Evolutionary conservation across 2,113 vertebrate genomes (phyloP).

Genomic region (Cariama cristata): DNA sequence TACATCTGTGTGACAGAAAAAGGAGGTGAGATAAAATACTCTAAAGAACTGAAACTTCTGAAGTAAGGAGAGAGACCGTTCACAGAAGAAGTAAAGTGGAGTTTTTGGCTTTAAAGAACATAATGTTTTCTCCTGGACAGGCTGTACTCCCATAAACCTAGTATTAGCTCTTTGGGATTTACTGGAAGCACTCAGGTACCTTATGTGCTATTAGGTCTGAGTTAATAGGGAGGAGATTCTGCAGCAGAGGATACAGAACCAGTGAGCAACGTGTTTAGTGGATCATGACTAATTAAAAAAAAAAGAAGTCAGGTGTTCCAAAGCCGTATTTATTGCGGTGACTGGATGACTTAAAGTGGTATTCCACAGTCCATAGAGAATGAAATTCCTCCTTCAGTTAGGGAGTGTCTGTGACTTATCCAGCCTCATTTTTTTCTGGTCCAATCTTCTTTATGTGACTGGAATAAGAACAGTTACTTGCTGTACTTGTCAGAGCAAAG

Average conservation of each 20-base stretch:
- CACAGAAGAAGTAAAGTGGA: conserved; percentile 5
- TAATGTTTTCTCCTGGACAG: conserved; percentile 43
- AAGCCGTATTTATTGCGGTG: conserved; percentile 19
- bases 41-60: neutral
- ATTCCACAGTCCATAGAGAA: neutral
- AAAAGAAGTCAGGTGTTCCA: neutral
- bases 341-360: conserved; percentile 22
- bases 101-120: conserved; percentile 33
- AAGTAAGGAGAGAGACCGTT: neutral
- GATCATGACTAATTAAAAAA: neutral
- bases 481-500: neutral
- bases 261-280: neutral
- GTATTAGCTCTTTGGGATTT: conserved; percentile 32
- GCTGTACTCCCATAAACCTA: conserved; percentile 9
- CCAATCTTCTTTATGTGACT: neutral
- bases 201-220: conserved; percentile 22
- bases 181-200: neutral
- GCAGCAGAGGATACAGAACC: neutral
- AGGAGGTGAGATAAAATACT: neutral
- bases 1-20: neutral
- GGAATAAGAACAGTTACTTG: neutral
- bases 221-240: conserved; percentile 41
- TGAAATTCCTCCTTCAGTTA: conserved; percentile 30
- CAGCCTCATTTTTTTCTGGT: neutral
- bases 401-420: conserved; percentile 24